These are phyloP conservation scores for Apostichopus japonicus DNA, from an alignment of 35 echinoderm and acorn worm species.

Conservation along the genomic window DNA sequence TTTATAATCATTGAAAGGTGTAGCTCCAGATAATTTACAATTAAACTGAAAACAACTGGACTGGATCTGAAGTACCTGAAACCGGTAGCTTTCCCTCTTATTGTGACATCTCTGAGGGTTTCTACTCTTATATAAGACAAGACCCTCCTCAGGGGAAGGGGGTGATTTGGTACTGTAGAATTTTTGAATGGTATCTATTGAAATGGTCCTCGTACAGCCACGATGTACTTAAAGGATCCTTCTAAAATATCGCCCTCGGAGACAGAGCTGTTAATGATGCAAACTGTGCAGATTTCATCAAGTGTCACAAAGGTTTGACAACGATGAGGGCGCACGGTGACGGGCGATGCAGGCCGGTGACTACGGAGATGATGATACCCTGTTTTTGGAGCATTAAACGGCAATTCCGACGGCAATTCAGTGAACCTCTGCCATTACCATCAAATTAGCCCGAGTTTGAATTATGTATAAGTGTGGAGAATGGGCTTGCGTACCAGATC, in stretches of 20 bases:
- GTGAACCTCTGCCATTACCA: neutral
- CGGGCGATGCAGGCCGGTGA: neutral
- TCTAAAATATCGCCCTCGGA: neutral
- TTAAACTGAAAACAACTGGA: neutral
- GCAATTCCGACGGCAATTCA: neutral
- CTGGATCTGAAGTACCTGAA: neutral
- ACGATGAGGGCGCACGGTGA: neutral
- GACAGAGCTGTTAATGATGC: neutral
- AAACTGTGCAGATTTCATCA: too few species aligned
- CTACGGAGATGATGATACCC: neutral
- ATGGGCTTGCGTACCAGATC: too few species aligned
- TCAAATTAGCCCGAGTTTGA: neutral
- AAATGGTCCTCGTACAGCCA: too few species aligned
- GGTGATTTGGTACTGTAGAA: too few species aligned
- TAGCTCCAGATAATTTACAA: neutral
- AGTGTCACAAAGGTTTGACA: neutral
- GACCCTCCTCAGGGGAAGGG: too few species aligned
- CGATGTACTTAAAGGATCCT: too few species aligned
- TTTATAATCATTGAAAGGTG: neutral
- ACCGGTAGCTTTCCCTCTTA: neutral
- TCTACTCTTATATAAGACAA: neutral
- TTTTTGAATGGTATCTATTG: too few species aligned
- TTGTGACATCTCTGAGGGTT: neutral
- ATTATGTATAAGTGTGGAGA: neutral
- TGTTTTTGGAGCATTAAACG: neutral